Evolutionary conservation across 2,113 vertebrate genomes (phyloP).

Genomic region (Protobothrops mucrosquamatus): DNA sequence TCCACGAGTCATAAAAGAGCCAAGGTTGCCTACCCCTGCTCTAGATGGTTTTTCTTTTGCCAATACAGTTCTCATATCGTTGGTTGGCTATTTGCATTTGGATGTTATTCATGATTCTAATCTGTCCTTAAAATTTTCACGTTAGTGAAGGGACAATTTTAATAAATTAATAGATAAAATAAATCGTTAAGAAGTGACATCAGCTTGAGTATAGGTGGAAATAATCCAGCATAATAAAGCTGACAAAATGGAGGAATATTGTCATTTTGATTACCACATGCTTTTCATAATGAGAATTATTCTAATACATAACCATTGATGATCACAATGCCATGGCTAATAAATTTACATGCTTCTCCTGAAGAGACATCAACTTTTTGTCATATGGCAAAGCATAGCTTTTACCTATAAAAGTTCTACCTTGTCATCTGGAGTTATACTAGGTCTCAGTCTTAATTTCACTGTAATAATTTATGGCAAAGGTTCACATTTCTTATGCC

Average conservation of each 20-base stretch:
- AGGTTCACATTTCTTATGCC: neutral
- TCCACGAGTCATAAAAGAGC: too few relatives aligned
- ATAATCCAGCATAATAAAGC: neutral
- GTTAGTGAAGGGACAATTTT: neutral
- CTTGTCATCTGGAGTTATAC: neutral
- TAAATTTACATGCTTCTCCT: conserved; percentile 26
- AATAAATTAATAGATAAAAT: neutral
- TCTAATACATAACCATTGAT: conserved; percentile 20
- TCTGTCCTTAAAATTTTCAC: neutral
- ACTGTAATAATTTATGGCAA: neutral
- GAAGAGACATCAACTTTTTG: conserved; percentile 8
- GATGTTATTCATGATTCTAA: too few relatives aligned
- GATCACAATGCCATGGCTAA: conserved; percentile 14
- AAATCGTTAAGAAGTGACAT: neutral
- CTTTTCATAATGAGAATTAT: conserved; percentile 43
- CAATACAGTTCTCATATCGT: neutral
- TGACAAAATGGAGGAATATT: neutral
- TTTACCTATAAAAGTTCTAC: conserved; percentile 13
- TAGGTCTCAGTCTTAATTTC: neutral
- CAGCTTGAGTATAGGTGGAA: neutral
- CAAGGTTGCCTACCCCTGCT: too few relatives aligned
- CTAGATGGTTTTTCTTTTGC: neutral
- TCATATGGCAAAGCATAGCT: neutral
- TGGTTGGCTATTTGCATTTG: conserved; percentile 2
- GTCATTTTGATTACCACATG: conserved; percentile 48